phyloP scores from a whole-genome alignment of 2,888 invertebrate species.

The Oligia strigilis region DNA sequence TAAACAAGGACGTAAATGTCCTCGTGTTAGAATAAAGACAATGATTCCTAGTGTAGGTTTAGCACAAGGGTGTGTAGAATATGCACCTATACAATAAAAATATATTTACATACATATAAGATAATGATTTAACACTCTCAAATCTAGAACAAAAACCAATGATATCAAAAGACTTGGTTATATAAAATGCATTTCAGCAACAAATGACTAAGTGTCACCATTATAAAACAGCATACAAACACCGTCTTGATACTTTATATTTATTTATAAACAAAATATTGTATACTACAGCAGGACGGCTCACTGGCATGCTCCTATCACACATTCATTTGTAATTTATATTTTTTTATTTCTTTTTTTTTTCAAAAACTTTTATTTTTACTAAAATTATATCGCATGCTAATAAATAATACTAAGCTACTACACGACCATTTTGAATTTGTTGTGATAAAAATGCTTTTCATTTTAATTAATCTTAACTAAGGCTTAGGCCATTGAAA shows the following conservation, averaged over 20 bases:
- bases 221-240: constrained; percentile 62
- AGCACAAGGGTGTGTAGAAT: constrained; percentile 33
- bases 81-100: constrained; percentile 35
- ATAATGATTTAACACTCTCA: constrained; percentile 27
- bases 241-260: constrained; percentile 68
- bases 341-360: constrained; percentile 76
- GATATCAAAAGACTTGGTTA: constrained; percentile 45
- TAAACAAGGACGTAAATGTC: not conserved
- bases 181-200: constrained; percentile 63
- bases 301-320: constrained; percentile 80
- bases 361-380: constrained; percentile 72
- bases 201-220: constrained; percentile 61
- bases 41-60: constrained; percentile 11
- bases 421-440: constrained; percentile 75
- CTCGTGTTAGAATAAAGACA: not conserved
- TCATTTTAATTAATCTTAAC: constrained; percentile 42
- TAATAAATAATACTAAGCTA: constrained; percentile 89
- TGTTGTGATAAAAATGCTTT: constrained; percentile 60
- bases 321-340: constrained; percentile 75
- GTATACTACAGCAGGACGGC: constrained; percentile 79
- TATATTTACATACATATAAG: constrained; percentile 30
- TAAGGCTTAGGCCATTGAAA: constrained; percentile 49
- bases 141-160: constrained; percentile 6
- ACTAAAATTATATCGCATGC: constrained; percentile 84
- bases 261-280: constrained; percentile 67